Conservation (phyloP, 2,113 vertebrate genomes). For the Synodontis membranacea region DNA sequence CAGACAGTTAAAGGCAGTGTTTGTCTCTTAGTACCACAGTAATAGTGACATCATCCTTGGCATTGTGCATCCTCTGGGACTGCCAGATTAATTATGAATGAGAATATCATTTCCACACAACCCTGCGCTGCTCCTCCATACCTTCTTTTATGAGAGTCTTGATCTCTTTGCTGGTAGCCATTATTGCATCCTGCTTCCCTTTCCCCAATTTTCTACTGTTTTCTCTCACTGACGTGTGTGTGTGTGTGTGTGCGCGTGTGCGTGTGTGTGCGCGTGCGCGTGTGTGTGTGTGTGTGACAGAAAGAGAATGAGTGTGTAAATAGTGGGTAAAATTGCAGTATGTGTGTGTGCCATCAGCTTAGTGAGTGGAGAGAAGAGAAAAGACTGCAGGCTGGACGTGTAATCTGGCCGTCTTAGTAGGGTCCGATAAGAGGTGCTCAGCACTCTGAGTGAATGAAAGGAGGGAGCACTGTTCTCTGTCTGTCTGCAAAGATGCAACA, state of each 20-base stretch:
- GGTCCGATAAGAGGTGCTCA: slow-evolving; percentile 31
- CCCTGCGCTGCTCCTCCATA: not conserved
- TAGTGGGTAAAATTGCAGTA: slow-evolving; percentile 21
- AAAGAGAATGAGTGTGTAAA: slow-evolving; percentile 11
- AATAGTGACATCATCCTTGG: slow-evolving; percentile 24
- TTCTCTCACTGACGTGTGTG: not conserved
- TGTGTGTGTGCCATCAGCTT: slow-evolving; percentile 11
- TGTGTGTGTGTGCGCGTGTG: not conserved
- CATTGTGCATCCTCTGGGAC: not conserved
- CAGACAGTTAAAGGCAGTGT: not conserved
- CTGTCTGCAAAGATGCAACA: not conserved
- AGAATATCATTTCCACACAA: slow-evolving; percentile 12
- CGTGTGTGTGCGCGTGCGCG: not conserved
- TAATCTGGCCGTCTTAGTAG: slow-evolving; percentile 18
- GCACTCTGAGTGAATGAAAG: slow-evolving; percentile 3
- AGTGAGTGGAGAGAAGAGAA: slow-evolving; percentile 21
- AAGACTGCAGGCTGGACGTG: slow-evolving; percentile 24
- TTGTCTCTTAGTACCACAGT: not conserved
- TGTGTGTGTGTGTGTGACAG: not conserved
- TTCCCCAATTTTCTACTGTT: not conserved
- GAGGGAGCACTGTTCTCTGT: not conserved
- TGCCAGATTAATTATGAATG: slow-evolving; percentile 31
- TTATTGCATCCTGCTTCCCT: not conserved
- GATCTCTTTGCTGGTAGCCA: slow-evolving; percentile 20
- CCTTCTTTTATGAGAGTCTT: slow-evolving; percentile 16